Conservation (phyloP, 2,888 invertebrate species). For the Chironomus riparius region DNA sequence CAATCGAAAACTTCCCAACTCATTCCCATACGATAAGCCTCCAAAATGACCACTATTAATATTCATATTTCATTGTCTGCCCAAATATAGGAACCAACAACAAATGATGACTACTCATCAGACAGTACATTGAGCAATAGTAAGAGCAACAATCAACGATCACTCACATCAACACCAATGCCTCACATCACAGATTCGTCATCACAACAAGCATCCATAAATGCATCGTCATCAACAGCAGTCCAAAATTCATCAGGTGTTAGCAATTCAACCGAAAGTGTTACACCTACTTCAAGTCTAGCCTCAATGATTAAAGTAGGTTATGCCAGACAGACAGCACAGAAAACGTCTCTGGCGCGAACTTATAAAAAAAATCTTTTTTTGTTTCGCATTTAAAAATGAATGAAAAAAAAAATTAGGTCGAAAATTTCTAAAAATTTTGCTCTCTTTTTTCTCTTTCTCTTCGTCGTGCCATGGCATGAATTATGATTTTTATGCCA, state of each 20-base stretch:
- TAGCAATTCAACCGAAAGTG: constrained; percentile 36
- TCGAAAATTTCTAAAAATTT: constrained; percentile 19
- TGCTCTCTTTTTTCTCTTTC: constrained; percentile 4
- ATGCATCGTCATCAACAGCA: constrained; percentile 39
- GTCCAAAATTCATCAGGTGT: constrained; percentile 33
- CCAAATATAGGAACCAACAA: constrained; percentile 31
- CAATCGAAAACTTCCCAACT: too few relatives aligned
- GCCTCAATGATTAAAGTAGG: constrained; percentile 67
- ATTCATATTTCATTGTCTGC: too few relatives aligned
- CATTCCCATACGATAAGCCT: too few relatives aligned
- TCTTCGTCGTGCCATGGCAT: background rate
- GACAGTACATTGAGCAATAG: constrained; percentile 28
- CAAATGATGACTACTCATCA: constrained; percentile 31
- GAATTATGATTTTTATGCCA: background rate
- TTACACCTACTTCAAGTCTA: constrained; percentile 56
- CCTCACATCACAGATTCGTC: constrained; percentile 2
- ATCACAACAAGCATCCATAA: constrained; percentile 31
- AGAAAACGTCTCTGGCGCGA: background rate
- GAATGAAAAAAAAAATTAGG: constrained; percentile 1
- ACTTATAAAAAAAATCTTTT: background rate
- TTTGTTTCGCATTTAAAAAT: background rate
- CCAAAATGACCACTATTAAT: too few relatives aligned
- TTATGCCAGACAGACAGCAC: background rate
- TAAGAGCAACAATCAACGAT: constrained; percentile 33
- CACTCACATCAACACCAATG: constrained; percentile 33